A percentile compares a stretch with the other conserved stretches of the same genome.
phyloP scores from a whole-genome alignment of 2,888 invertebrate species.

The Lasioglossum morio region DNA sequence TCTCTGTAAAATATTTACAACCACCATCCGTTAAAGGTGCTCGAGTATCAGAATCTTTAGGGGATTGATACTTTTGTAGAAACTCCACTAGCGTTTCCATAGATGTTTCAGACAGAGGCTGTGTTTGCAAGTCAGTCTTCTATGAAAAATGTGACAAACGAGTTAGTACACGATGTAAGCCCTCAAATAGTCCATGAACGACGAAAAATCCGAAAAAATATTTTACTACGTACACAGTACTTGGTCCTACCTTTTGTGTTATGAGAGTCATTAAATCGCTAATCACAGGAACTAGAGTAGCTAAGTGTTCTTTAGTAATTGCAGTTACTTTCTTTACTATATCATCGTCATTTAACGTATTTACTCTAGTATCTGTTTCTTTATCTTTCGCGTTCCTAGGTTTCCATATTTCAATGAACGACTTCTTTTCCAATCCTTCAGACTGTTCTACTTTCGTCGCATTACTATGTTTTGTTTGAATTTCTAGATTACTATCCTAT shows the following conservation, averaged over 20 bases:
- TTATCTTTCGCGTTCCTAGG: conserved; percentile 26
- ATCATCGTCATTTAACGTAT: conserved; percentile 54
- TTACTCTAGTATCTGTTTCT: conserved; percentile 37
- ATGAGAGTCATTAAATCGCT: conserved; percentile 77
- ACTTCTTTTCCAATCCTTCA: conserved; percentile 11
- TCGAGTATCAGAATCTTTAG: conserved; percentile 43
- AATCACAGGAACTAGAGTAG: conserved; percentile 77
- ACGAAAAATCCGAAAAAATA: background rate
- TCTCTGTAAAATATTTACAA: conserved; percentile 40
- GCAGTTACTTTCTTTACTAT: conserved; percentile 49
- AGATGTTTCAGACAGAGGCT: conserved; percentile 63
- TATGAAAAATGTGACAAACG: conserved; percentile 13
- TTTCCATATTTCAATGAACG: conserved; percentile 20
- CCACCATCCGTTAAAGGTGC: conserved; percentile 22
- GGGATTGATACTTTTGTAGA: conserved; percentile 68
- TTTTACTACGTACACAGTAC: background rate
- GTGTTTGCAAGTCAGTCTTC: conserved; percentile 63
- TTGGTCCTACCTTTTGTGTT: conserved; percentile 72
- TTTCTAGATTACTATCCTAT: conserved; percentile 70
- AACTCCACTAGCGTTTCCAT: conserved; percentile 70
- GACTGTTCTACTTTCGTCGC: conserved; percentile 37
- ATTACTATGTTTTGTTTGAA: conserved; percentile 47
- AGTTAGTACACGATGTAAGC: background rate
- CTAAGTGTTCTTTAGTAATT: conserved; percentile 71
- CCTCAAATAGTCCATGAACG: background rate